Conservation (phyloP, 2,113 vertebrate genomes). For the Stictonetta naevosa region DNA sequence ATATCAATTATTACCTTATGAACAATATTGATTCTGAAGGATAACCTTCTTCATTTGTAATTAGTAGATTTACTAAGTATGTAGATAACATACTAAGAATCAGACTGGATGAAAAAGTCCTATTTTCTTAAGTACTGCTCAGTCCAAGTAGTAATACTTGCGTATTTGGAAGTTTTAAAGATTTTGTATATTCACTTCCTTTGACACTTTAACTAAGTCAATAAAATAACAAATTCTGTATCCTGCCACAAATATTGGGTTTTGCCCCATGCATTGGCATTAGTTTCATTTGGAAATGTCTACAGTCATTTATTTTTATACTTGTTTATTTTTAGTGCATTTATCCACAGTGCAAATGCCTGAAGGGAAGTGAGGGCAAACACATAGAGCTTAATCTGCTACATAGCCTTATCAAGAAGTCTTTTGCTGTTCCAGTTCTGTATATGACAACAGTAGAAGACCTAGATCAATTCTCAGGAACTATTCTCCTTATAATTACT, state of each 20-base stretch:
- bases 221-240: not conserved
- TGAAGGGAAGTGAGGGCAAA: not conserved
- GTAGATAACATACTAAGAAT: not conserved
- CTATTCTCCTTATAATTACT: not conserved
- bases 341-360: not conserved
- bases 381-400: not conserved
- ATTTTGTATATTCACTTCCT: not conserved
- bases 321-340: not conserved
- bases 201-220: not conserved
- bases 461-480: not conserved
- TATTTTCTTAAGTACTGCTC: not conserved
- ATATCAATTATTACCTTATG: not conserved
- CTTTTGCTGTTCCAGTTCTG: not conserved
- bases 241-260: not conserved
- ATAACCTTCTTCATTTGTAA: not conserved
- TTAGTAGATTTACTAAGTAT: too few relatives aligned
- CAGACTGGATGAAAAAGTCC: not conserved
- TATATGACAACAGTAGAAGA: not conserved
- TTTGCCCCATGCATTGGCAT: not conserved
- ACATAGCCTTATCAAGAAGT: not conserved
- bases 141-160: not conserved
- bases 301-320: not conserved
- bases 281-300: not conserved
- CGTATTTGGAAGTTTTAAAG: not conserved
- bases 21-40: not conserved